Percentiles rank a stretch among this genome's conserved stretches.
phyloP scores from a whole-genome alignment of 2,888 invertebrate species.

The Embidobia sp. region DNA sequence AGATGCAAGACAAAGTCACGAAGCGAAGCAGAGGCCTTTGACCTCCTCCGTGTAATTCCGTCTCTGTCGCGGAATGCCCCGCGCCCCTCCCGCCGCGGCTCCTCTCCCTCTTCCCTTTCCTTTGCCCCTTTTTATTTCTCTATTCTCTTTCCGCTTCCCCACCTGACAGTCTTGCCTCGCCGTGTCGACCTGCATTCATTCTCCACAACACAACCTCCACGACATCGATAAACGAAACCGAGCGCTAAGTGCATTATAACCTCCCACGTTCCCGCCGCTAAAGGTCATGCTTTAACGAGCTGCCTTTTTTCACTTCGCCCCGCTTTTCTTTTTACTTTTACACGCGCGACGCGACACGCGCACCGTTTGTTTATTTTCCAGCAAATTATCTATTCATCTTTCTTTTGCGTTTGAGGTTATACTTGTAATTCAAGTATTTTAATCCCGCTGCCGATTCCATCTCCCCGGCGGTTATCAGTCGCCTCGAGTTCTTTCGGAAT shows the following conservation, averaged over 20 bases:
- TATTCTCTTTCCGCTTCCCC: constrained; percentile 60
- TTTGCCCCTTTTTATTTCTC: constrained; percentile 35
- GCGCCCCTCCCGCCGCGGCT: constrained; percentile 15
- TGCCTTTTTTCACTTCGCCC: constrained; percentile 68
- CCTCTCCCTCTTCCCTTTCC: constrained; percentile 6
- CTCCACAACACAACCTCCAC: constrained; percentile 65
- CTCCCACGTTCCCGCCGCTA: constrained; percentile 79
- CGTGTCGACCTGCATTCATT: constrained; percentile 72
- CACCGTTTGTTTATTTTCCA: constrained; percentile 22
- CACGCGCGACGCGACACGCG: constrained; percentile 29
- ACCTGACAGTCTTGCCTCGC: constrained; percentile 50
- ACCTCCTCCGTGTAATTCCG: constrained; percentile 72
- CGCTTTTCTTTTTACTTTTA: constrained; percentile 35
- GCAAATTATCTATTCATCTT: constrained; percentile 32
- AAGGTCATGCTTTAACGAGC: constrained; percentile 80
- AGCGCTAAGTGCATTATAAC: constrained; percentile 74
- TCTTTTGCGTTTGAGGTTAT: constrained; percentile 9
- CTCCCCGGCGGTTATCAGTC: too few relatives aligned
- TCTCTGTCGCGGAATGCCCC: constrained; percentile 55
- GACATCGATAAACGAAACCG: constrained; percentile 72
- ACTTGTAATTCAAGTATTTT: constrained; percentile 27
- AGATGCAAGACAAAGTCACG: constrained; percentile 62
- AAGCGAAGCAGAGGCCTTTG: constrained; percentile 79
- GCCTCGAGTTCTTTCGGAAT: too few relatives aligned
- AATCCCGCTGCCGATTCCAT: too few relatives aligned